phyloP scores from a whole-genome alignment of 2,888 invertebrate species.

The Raillietiella orientalis region DNA sequence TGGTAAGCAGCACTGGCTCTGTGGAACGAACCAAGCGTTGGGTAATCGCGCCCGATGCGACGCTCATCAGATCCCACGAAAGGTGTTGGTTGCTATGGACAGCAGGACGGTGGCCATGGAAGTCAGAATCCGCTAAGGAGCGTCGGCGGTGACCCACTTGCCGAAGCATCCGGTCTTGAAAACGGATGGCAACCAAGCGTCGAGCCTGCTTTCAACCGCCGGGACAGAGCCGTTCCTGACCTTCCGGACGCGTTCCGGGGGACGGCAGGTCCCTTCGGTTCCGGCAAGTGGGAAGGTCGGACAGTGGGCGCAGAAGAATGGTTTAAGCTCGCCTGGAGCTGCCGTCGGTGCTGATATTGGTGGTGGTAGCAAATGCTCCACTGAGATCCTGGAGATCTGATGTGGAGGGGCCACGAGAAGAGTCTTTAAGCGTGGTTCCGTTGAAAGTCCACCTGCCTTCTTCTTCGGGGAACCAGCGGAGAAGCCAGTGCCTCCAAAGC shows the following conservation, averaged over 20 bases:
- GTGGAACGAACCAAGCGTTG: conserved; percentile 38
- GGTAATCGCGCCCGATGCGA: conserved; percentile 29
- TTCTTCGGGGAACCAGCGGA: too few species aligned
- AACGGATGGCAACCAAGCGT: conserved; percentile 27
- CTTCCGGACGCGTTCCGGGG: too few species aligned
- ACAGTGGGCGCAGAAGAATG: conserved; percentile 23
- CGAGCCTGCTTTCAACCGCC: conserved; percentile 17
- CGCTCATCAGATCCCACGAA: conserved; percentile 25
- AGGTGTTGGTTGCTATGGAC: conserved; percentile 27
- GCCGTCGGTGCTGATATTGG: conserved; percentile 22
- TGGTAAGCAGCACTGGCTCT: conserved; percentile 48
- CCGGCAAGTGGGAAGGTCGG: conserved; percentile 28
- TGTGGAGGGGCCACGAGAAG: too few species aligned
- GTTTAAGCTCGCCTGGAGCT: conserved; percentile 19
- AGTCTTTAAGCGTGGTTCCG: too few species aligned
- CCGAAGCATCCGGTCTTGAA: conserved; percentile 28
- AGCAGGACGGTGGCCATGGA: conserved; percentile 41
- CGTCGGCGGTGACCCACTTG: conserved; percentile 15
- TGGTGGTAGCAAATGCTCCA: conserved; percentile 35
- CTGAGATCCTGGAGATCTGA: conserved; percentile 18
- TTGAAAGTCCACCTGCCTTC: too few species aligned
- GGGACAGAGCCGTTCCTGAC: conserved; percentile 1
- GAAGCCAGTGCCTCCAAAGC: too few species aligned
- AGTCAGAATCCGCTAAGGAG: conserved; percentile 18
- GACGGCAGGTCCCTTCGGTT: neutral